Evolutionary conservation across 2,888 invertebrate species (phyloP).

Genomic region (Catonia carolina): DNA sequence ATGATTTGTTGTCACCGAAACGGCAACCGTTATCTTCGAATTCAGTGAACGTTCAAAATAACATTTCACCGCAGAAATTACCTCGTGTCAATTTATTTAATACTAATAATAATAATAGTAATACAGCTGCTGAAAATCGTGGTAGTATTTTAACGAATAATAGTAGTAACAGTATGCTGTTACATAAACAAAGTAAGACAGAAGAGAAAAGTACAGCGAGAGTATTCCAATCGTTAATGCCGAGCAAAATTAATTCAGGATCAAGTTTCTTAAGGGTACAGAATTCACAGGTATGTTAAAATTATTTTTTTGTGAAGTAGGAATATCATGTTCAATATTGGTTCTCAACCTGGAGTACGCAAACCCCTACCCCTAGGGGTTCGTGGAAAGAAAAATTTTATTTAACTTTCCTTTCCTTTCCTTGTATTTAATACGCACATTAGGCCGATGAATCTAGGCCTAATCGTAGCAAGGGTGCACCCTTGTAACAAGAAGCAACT

Average conservation of each 20-base stretch:
- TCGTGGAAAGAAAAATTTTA: no score
- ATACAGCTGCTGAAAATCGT: background rate
- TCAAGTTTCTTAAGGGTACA: constrained; percentile 33
- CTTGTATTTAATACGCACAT: no score
- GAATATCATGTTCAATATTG: no score
- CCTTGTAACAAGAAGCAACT: no score
- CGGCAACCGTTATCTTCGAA: constrained; percentile 13
- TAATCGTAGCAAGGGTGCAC: no score
- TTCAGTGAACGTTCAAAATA: constrained; percentile 6
- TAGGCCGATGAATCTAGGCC: no score
- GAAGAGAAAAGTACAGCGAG: background rate
- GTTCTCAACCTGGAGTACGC: no score
- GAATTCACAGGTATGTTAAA: constrained; percentile 33
- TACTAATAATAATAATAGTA: background rate
- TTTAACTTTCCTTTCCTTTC: no score
- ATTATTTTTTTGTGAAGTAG: no score
- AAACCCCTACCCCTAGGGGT: no score
- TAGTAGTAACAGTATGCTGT: constrained; percentile 1
- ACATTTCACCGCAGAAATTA: background rate
- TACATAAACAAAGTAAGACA: background rate
- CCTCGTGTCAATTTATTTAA: background rate
- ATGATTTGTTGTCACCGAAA: background rate
- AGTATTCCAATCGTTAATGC: constrained; percentile 28
- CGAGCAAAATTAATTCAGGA: constrained; percentile 17
- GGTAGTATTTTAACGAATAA: background rate